These are phyloP conservation scores for Pelecanus crispus DNA, from an alignment of 2,113 vertebrate species.

Conservation along the genomic window DNA sequence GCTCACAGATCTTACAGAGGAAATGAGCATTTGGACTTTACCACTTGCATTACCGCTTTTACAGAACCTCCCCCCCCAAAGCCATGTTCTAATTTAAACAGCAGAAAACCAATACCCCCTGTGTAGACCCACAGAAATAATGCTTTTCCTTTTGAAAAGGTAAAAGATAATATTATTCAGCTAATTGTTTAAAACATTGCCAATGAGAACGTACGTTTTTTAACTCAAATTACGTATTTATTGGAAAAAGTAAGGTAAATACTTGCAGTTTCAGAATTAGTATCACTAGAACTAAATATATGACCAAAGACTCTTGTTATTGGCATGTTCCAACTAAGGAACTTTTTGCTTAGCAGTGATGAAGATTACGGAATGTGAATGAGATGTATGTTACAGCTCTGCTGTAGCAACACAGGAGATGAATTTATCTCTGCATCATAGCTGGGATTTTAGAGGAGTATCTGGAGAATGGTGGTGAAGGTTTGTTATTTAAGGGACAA, in stretches of 20 bases:
- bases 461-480: not conserved
- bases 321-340: not conserved
- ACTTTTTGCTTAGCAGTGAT: not conserved
- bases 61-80: not conserved
- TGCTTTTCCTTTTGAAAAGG: not conserved
- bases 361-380: not conserved
- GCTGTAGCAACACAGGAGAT: not conserved
- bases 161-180: not conserved
- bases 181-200: not conserved
- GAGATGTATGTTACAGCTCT: not conserved
- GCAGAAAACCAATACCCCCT: not conserved
- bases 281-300: not conserved
- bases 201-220: not conserved
- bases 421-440: not conserved
- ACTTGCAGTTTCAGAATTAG: not conserved
- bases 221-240: not conserved
- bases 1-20: slow-evolving; percentile 6
- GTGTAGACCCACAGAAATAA: not conserved
- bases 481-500: not conserved
- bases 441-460: not conserved
- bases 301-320: not conserved
- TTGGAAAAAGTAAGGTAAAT: not conserved
- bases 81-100: not conserved
- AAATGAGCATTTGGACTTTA: not conserved
- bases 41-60: not conserved